Evolutionary conservation across 2,113 vertebrate species (phyloP).

Genomic region (Hypocryptadius cinnamomeus): DNA sequence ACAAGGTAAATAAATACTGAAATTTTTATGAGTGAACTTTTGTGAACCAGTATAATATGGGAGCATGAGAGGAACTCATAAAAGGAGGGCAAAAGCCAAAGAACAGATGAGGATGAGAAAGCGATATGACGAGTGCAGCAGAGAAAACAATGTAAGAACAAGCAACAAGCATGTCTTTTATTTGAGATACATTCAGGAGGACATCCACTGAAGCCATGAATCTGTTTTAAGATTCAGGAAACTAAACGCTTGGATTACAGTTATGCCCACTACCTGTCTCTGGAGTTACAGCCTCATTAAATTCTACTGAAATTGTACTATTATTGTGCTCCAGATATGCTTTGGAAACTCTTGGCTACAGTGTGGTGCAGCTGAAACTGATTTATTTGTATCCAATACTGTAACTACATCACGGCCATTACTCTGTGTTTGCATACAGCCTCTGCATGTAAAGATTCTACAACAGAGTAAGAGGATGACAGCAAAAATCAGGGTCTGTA

Average conservation of each 20-base stretch:
- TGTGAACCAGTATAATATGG: not conserved
- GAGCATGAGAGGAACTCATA: conserved; percentile 9
- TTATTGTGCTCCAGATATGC: not conserved
- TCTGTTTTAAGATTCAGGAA: conserved; percentile 1
- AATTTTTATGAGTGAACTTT: conserved; percentile 40
- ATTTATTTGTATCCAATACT: not conserved
- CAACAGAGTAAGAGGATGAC: not conserved
- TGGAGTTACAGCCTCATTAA: conserved; percentile 7
- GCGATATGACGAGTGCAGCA: not conserved
- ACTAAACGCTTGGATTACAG: not conserved
- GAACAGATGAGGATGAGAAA: conserved; percentile 1
- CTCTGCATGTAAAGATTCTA: not conserved
- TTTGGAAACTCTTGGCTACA: not conserved
- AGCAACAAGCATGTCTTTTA: not conserved
- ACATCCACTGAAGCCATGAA: not conserved
- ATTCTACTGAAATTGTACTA: not conserved
- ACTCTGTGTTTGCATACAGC: not conserved
- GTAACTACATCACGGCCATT: not conserved
- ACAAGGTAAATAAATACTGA: conserved; percentile 41
- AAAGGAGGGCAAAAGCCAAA: conserved; percentile 30
- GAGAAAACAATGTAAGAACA: not conserved
- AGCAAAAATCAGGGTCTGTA: not conserved
- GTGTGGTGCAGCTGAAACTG: not conserved
- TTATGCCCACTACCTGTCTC: not conserved
- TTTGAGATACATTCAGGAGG: not conserved